Evolutionary conservation across 2,888 invertebrate genomes (phyloP).

Genomic region (Bugulina stolonifera): DNA sequence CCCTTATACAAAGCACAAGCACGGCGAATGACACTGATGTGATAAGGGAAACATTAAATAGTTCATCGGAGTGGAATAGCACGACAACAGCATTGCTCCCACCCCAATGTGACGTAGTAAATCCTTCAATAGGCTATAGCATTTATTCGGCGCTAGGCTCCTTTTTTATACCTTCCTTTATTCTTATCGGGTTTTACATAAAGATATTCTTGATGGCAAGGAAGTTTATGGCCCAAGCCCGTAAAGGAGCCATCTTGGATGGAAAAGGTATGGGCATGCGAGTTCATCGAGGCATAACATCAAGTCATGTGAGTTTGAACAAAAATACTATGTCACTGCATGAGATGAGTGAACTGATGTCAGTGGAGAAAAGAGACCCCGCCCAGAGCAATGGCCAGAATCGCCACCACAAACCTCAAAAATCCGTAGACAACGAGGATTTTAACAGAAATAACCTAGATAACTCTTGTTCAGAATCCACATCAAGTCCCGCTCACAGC

Average conservation of each 20-base stretch:
- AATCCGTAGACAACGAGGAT: background rate
- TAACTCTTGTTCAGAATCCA: background rate
- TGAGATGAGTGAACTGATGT: background rate
- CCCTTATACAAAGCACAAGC: constrained; percentile 61
- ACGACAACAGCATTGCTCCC: background rate
- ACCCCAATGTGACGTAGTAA: constrained; percentile 21
- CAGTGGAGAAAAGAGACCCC: background rate
- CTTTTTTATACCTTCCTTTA: constrained; percentile 94
- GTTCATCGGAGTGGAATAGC: background rate
- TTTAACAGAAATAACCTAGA: background rate
- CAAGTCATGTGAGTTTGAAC: background rate
- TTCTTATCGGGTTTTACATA: constrained; percentile 97
- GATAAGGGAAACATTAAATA: background rate
- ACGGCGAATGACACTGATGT: constrained; percentile 53
- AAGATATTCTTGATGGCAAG: constrained; percentile 85
- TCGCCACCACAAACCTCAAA: background rate
- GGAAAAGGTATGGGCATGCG: constrained; percentile 57
- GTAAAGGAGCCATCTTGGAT: constrained; percentile 42
- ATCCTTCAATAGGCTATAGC: constrained; percentile 81
- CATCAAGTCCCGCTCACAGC: constrained; percentile 2
- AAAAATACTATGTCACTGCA: background rate
- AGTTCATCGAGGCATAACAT: constrained; percentile 64
- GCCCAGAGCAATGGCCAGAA: background rate
- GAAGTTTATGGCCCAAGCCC: constrained; percentile 46
- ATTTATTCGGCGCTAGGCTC: constrained; percentile 95